A percentile compares a stretch with the other conserved stretches of the same genome.
Conservation (phyloP, 2,888 invertebrate species). For the Sisyra nigra region DNA sequence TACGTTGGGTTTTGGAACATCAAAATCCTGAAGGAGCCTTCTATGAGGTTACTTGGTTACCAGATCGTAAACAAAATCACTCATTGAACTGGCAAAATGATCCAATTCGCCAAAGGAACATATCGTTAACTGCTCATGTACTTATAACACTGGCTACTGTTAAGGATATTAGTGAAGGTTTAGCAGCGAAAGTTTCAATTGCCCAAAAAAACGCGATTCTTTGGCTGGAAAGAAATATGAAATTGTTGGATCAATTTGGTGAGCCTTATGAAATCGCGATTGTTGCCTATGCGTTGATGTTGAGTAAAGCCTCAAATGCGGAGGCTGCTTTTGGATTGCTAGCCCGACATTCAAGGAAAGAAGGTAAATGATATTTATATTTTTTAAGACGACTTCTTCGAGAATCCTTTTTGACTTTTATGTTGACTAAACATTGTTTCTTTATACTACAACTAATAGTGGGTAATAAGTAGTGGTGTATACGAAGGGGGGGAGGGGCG, state of each 20-base stretch:
- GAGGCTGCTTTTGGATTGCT: slow-evolving; percentile 68
- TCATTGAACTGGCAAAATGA: slow-evolving; percentile 38
- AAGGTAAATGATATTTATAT: slow-evolving; percentile 39
- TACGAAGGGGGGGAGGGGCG: too few species aligned
- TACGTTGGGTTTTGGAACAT: slow-evolving; percentile 72
- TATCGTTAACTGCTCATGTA: slow-evolving; percentile 86
- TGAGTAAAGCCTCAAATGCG: slow-evolving; percentile 69
- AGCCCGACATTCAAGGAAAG: slow-evolving; percentile 42
- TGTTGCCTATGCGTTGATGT: slow-evolving; percentile 73
- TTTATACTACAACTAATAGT: background rate
- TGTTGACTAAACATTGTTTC: background rate
- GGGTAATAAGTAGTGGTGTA: too few species aligned
- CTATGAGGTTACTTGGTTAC: slow-evolving; percentile 73
- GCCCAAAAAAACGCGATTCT: slow-evolving; percentile 58
- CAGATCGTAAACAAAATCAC: slow-evolving; percentile 77
- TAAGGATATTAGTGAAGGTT: slow-evolving; percentile 54
- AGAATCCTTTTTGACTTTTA: too few species aligned
- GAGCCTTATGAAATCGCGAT: slow-evolving; percentile 77
- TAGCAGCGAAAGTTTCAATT: slow-evolving; percentile 59
- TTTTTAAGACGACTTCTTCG: background rate
- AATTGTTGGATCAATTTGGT: slow-evolving; percentile 49
- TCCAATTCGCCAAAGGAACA: slow-evolving; percentile 51
- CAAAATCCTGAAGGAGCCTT: slow-evolving; percentile 78
- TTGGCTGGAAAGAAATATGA: slow-evolving; percentile 73
- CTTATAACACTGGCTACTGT: slow-evolving; percentile 73